phyloP scores from a whole-genome alignment of 2,797 vertebrate genomes.

The Mormyrops boulengeri region DNA sequence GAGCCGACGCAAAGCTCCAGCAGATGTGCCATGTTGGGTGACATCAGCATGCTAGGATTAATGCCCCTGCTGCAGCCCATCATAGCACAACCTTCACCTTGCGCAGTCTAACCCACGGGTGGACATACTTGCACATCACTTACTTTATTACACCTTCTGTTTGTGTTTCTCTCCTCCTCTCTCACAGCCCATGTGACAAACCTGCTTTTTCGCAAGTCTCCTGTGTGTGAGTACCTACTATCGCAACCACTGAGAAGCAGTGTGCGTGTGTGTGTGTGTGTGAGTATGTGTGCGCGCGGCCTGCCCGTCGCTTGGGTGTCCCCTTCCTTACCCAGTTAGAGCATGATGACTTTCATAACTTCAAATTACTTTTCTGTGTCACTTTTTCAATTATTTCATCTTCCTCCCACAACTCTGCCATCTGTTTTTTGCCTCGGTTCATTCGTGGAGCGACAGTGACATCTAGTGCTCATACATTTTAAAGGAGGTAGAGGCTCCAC shows the following conservation, averaged over 20 bases:
- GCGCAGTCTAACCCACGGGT: background rate
- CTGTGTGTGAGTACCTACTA: background rate
- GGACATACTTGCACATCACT: background rate
- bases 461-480: slow-evolving; percentile 52
- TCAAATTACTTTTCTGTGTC: slow-evolving; percentile 8
- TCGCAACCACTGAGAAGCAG: background rate
- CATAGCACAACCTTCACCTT: background rate
- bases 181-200: background rate
- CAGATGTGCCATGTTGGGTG: background rate
- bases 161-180: background rate
- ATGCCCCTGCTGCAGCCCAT: background rate
- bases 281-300: background rate
- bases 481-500: background rate
- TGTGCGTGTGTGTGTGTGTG: slow-evolving; percentile 33
- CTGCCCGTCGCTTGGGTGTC: background rate
- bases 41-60: background rate
- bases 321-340: background rate
- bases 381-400: slow-evolving; percentile 13
- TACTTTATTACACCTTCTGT: background rate
- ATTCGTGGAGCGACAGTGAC: slow-evolving; percentile 69
- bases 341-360: slow-evolving; percentile 14
- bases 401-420: slow-evolving; percentile 34
- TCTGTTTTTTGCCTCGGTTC: slow-evolving; percentile 28
- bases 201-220: background rate
- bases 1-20: background rate